A percentile compares a stretch with the other conserved stretches of the same genome.
These are phyloP conservation scores for Amazonetta brasiliensis DNA, from an alignment of 2,797 vertebrate species.

Conservation along the genomic window DNA sequence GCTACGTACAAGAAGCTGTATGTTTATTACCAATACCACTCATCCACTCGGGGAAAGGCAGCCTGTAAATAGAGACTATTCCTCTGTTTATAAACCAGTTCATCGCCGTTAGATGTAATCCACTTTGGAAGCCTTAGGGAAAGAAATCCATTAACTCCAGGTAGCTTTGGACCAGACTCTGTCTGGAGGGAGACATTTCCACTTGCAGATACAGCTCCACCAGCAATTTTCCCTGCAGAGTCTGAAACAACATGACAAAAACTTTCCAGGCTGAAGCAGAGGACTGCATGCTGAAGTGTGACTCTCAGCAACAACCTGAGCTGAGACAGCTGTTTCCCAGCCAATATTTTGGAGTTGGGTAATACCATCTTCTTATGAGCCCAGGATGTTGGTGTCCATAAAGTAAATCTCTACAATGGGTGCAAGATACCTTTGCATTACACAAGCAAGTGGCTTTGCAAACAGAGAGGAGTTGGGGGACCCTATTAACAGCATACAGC, in stretches of 20 bases:
- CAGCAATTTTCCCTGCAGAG: neutral
- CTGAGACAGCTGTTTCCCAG: neutral
- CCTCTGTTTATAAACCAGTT: neutral
- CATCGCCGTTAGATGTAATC: neutral
- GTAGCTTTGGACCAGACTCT: neutral
- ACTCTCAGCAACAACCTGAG: fast-evolving
- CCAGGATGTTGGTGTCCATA: neutral
- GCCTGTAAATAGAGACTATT: neutral
- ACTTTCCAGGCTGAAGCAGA: neutral
- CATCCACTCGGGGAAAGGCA: neutral
- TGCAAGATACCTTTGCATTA: neutral
- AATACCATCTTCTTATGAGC: neutral
- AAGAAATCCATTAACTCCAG: neutral
- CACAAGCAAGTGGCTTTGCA: neutral
- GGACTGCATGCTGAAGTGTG: fast-evolving
- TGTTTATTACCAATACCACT: neutral
- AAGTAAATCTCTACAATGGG: neutral
- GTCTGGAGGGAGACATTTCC: neutral
- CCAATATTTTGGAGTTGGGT: neutral
- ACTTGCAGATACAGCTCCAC: neutral
- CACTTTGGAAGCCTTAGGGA: neutral
- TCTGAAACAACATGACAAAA: neutral
- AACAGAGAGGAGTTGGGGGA: neutral
- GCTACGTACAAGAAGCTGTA: neutral
- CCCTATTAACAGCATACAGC: too few species aligned